Conservation (phyloP, 2,888 invertebrate genomes). For the Peribatodes rhomboidaria region DNA sequence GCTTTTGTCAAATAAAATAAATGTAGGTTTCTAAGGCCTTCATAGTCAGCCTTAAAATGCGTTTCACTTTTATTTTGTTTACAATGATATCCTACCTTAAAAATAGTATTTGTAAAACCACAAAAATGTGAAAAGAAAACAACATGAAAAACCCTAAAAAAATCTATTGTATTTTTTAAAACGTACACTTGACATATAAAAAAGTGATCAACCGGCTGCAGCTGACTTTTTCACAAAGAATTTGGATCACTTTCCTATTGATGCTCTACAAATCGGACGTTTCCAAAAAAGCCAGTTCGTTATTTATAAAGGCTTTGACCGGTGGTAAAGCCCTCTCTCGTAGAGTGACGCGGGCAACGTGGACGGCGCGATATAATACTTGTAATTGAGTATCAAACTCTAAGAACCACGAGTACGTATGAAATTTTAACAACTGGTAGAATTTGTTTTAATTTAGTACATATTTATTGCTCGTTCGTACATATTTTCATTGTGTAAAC, state of each 20-base stretch:
- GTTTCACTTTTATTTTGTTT: not conserved
- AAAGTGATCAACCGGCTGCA: not conserved
- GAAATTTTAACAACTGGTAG: too few species aligned
- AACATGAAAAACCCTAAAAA: too few species aligned
- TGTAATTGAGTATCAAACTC: not conserved
- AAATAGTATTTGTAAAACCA: not conserved
- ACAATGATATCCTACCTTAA: not conserved
- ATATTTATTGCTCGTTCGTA: too few species aligned
- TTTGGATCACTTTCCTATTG: constrained; percentile 4
- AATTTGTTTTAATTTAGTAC: too few species aligned
- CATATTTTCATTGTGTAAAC: too few species aligned
- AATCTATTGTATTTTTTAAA: constrained; percentile 2
- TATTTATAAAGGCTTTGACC: constrained; percentile 8
- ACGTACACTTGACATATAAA: not conserved
- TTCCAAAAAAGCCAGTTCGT: constrained; percentile 15
- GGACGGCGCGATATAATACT: not conserved
- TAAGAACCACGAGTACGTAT: not conserved
- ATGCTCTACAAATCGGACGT: constrained; percentile 10
- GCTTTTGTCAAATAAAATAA: constrained; percentile 52
- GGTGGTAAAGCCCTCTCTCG: not conserved
- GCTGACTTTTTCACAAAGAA: constrained; percentile 13
- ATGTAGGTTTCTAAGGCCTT: constrained; percentile 10
- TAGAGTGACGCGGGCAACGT: not conserved
- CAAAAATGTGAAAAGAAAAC: too few species aligned
- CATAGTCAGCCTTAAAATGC: constrained; percentile 21